Percentiles rank a stretch among this genome's conserved stretches.
These are phyloP conservation scores for Antigone vipio DNA, from an alignment of 2,113 vertebrate genomes.

Conservation along the genomic window DNA sequence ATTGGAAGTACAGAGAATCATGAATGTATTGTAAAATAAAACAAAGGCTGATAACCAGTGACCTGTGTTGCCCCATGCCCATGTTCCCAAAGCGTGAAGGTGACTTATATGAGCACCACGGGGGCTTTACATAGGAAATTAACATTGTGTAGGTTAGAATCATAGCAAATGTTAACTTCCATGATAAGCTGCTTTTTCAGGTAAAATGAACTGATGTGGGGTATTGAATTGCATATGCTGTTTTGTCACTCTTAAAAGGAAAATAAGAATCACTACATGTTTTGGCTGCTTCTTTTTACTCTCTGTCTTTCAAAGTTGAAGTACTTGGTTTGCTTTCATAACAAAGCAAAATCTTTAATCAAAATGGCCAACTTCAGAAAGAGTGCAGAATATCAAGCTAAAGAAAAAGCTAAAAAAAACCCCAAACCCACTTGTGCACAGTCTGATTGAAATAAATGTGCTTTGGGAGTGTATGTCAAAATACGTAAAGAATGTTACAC, in stretches of 20 bases:
- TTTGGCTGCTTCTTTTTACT: not conserved
- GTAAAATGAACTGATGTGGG: not conserved
- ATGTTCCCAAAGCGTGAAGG: not conserved
- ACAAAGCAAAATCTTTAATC: not conserved
- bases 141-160: not conserved
- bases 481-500: not conserved
- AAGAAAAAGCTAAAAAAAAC: not conserved
- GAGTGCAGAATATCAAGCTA: not conserved
- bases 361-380: not conserved
- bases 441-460: not conserved
- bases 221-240: not conserved
- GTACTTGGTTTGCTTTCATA: not conserved
- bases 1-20: conserved; percentile 43
- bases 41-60: conserved; percentile 3
- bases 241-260: conserved; percentile 17
- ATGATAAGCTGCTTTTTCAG: not conserved
- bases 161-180: not conserved
- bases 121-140: not conserved
- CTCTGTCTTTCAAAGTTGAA: not conserved
- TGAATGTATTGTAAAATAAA: conserved; percentile 70
- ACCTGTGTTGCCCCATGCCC: not conserved
- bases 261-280: not conserved
- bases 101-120: not conserved
- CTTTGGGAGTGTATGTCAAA: not conserved
- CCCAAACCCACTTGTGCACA: not conserved